These are phyloP conservation scores for Cosmorhoe ocellata DNA, from an alignment of 2,888 invertebrate species.

Conservation along the genomic window DNA sequence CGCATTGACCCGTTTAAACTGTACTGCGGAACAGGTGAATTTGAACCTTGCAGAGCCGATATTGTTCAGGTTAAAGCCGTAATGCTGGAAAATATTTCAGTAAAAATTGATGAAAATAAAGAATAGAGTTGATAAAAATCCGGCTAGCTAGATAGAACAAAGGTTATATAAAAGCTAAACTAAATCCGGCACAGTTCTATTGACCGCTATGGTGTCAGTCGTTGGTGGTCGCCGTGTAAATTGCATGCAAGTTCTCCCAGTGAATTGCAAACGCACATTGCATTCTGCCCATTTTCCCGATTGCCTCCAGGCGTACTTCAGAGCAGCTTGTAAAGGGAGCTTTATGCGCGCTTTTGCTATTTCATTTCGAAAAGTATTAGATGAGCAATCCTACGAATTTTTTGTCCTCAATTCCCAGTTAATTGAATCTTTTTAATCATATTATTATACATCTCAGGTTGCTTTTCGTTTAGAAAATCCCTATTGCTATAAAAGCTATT, in stretches of 20 bases:
- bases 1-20: slow-evolving; percentile 64
- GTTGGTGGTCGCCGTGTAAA: slow-evolving; percentile 30
- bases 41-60: slow-evolving; percentile 24
- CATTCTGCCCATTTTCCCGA: slow-evolving; percentile 25
- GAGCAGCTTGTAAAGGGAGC: slow-evolving; percentile 1
- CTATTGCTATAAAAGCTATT: no score
- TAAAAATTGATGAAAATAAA: not conserved
- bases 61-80: no score
- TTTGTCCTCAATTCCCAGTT: no score
- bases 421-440: no score
- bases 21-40: slow-evolving; percentile 25
- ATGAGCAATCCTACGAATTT: no score
- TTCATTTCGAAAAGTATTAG: no score
- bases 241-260: slow-evolving; percentile 28
- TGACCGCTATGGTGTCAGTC: slow-evolving; percentile 18
- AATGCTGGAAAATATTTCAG: slow-evolving; percentile 3
- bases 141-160: slow-evolving; percentile 20
- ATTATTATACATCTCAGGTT: no score
- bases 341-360: no score
- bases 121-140: slow-evolving; percentile 10
- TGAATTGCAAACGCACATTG: slow-evolving; percentile 35
- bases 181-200: slow-evolving; percentile 16
- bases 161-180: slow-evolving; percentile 18
- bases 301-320: slow-evolving; percentile 16
- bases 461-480: no score